Conservation (phyloP, 1,140 invertebrate genomes). For the Callitettix versicolor region DNA sequence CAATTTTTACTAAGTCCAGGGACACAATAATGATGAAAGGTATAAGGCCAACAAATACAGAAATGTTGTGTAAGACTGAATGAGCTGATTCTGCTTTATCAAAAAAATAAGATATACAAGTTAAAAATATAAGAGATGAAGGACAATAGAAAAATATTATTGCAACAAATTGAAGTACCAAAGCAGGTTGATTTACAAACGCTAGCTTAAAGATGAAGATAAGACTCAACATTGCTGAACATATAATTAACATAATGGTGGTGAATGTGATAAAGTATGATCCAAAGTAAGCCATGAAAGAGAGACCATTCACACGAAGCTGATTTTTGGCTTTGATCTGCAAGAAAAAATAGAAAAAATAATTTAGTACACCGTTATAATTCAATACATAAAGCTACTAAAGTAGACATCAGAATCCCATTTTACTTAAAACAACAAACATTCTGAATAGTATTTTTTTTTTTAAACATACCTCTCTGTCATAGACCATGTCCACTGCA, state of each 20-base stretch:
- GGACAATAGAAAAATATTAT: constrained; percentile 63
- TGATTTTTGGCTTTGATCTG: constrained; percentile 76
- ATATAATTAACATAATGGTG: constrained; percentile 57
- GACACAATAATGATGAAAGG: neutral
- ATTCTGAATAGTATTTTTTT: too few species aligned
- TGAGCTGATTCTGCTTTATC: constrained; percentile 71
- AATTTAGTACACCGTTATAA: neutral
- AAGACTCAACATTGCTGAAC: constrained; percentile 51
- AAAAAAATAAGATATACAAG: constrained; percentile 68
- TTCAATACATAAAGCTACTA: too few species aligned
- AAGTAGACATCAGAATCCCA: neutral
- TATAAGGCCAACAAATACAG: neutral
- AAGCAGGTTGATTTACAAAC: constrained; percentile 52
- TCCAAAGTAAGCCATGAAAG: constrained; percentile 64
- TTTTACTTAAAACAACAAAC: too few species aligned
- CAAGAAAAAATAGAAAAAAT: constrained; percentile 28
- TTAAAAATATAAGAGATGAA: constrained; percentile 60
- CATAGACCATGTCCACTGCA: constrained; percentile 70
- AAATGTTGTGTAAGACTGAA: constrained; percentile 62
- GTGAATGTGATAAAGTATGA: constrained; percentile 57
- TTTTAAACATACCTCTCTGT: constrained; percentile 65
- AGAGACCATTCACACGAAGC: constrained; percentile 67
- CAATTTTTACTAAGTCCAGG: constrained; percentile 25
- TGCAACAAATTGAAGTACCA: constrained; percentile 51
- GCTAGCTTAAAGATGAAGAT: constrained; percentile 56